Conservation (phyloP, 1,140 invertebrate genomes). For the Hesperophylax magnus region DNA sequence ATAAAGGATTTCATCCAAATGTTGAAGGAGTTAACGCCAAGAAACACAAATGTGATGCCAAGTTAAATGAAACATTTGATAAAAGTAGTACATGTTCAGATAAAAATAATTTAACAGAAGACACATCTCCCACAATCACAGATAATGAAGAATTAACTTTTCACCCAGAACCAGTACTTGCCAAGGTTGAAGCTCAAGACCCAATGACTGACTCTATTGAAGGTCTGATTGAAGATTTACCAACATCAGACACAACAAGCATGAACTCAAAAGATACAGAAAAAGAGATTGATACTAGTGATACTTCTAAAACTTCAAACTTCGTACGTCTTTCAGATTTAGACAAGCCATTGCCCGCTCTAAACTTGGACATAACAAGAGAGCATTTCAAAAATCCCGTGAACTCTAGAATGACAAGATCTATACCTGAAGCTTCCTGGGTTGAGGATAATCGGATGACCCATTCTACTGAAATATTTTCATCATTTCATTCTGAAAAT, state of each 20-base stretch:
- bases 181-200: not conserved
- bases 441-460: slow-evolving; percentile 59
- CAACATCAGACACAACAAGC: slow-evolving; percentile 19
- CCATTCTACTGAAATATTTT: slow-evolving; percentile 63
- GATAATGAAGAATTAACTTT: slow-evolving; percentile 35
- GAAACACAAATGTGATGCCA: slow-evolving; percentile 28
- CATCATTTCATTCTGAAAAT: slow-evolving; percentile 68
- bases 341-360: slow-evolving; percentile 60
- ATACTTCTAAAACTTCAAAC: slow-evolving; percentile 56
- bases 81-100: slow-evolving; percentile 36
- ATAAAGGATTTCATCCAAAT: slow-evolving; percentile 13
- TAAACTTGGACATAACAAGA: slow-evolving; percentile 6
- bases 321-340: slow-evolving; percentile 67
- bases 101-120: slow-evolving; percentile 30
- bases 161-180: slow-evolving; percentile 6
- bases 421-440: slow-evolving; percentile 66
- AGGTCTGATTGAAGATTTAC: slow-evolving; percentile 20
- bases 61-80: slow-evolving; percentile 37
- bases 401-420: slow-evolving; percentile 64
- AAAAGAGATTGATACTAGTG: slow-evolving; percentile 54
- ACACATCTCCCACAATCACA: slow-evolving; percentile 20
- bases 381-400: slow-evolving; percentile 36
- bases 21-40: not conserved
- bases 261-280: slow-evolving; percentile 49
- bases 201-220: slow-evolving; percentile 15